phyloP scores from a whole-genome alignment of 53 echinoderm and acorn worm genomes.

The Patiria pectinifera region DNA sequence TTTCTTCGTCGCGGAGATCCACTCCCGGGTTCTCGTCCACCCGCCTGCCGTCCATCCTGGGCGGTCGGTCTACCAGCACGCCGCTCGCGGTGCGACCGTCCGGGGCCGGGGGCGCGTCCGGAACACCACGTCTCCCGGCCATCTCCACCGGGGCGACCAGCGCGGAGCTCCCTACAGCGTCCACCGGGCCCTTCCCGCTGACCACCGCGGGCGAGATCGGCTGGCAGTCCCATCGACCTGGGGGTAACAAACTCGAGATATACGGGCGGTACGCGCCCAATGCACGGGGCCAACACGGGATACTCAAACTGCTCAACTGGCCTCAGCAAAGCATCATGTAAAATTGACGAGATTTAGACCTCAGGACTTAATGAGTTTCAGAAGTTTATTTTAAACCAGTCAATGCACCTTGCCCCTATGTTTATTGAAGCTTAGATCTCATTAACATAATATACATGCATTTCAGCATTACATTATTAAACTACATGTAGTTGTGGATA shows the following conservation, averaged over 20 bases:
- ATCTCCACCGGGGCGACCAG: neutral
- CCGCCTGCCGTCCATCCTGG: slow-evolving; percentile 43
- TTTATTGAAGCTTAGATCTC: neutral
- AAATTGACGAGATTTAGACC: neutral
- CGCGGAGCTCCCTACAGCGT: neutral
- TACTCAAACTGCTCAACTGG: slow-evolving; percentile 94
- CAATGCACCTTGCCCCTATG: neutral
- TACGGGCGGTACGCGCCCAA: slow-evolving; percentile 95
- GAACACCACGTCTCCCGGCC: slow-evolving; percentile 16
- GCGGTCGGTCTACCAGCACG: neutral
- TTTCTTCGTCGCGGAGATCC: slow-evolving; percentile 8
- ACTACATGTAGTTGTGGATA: no score
- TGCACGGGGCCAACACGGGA: slow-evolving; percentile 86
- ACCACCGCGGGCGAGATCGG: slow-evolving; percentile 89
- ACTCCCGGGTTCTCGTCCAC: slow-evolving; percentile 28
- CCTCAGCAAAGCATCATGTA: slow-evolving; percentile 83
- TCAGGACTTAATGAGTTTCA: neutral
- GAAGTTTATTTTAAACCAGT: slow-evolving; percentile 8
- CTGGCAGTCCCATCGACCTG: slow-evolving; percentile 65
- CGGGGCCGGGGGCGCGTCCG: slow-evolving; percentile 55
- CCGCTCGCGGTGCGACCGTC: neutral
- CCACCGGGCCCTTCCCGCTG: slow-evolving; percentile 49
- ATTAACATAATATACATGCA: no score
- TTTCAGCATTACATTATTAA: no score
- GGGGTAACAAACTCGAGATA: slow-evolving; percentile 71